A percentile compares a stretch with the other conserved stretches of the same genome.
These are phyloP conservation scores for Diorhabda carinulata DNA, from an alignment of 1,140 invertebrate genomes.

Conservation along the genomic window DNA sequence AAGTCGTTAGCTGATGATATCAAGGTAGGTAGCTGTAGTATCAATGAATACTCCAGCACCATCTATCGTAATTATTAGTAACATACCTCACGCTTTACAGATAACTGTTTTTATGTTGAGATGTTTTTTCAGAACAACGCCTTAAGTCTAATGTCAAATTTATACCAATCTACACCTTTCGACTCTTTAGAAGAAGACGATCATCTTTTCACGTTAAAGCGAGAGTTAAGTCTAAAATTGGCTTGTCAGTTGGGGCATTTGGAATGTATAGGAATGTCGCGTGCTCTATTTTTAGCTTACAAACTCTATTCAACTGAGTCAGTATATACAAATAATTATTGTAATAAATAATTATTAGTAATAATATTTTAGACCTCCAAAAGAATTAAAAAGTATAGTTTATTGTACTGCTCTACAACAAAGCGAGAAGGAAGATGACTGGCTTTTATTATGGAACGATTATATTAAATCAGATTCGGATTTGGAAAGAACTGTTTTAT, in stretches of 20 bases:
- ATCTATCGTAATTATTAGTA: background rate
- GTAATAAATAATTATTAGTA: background rate
- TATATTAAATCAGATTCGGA: constrained; percentile 50
- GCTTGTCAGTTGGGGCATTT: constrained; percentile 51
- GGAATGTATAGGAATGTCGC: constrained; percentile 49
- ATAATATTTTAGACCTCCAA: constrained; percentile 45
- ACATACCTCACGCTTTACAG: background rate
- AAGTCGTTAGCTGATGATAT: constrained; percentile 20
- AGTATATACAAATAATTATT: background rate
- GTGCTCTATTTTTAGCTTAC: constrained; percentile 36
- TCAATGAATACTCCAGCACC: background rate
- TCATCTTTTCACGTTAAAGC: constrained; percentile 46
- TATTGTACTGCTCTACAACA: constrained; percentile 54
- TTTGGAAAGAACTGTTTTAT: constrained; percentile 55
- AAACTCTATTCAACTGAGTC: constrained; percentile 23
- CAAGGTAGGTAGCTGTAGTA: constrained; percentile 13
- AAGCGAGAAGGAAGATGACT: constrained; percentile 40
- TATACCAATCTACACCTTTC: constrained; percentile 25
- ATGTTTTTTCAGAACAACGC: constrained; percentile 17
- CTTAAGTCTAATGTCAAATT: constrained; percentile 16
- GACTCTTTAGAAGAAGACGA: constrained; percentile 27
- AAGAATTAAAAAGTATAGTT: constrained; percentile 56
- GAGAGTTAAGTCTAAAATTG: constrained; percentile 49
- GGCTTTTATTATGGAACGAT: constrained; percentile 52
- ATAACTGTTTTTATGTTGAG: background rate